Percentiles rank a stretch among this genome's conserved stretches.
phyloP scores from a whole-genome alignment of 2,113 vertebrate genomes.

The Oryzias javanicus region DNA sequence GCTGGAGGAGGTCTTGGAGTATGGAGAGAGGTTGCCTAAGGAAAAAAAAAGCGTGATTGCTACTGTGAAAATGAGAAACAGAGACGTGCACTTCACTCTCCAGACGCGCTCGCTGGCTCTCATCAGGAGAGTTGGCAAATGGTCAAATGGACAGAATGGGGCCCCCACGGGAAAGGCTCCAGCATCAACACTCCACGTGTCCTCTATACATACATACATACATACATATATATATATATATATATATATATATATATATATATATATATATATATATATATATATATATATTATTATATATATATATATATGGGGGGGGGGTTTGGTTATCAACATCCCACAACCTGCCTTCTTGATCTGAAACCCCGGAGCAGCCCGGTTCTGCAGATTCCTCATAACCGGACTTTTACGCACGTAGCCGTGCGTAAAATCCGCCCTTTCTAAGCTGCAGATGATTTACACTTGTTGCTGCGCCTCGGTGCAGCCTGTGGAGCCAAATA shows the following conservation, averaged over 20 bases:
- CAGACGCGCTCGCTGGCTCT: slow-evolving; percentile 61
- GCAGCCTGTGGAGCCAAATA: slow-evolving; percentile 61
- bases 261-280: slow-evolving; percentile 25
- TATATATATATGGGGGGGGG: slow-evolving; percentile 15
- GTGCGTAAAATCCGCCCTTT: not conserved
- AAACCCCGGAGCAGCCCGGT: slow-evolving; percentile 46
- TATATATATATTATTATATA: slow-evolving; percentile 26
- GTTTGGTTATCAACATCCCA: slow-evolving; percentile 47
- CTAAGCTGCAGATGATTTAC: slow-evolving; percentile 45
- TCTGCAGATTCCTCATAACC: slow-evolving; percentile 48
- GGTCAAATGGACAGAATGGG: slow-evolving; percentile 59
- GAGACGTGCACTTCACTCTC: slow-evolving; percentile 40
- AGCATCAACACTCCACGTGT: slow-evolving; percentile 70
- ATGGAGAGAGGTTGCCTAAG: slow-evolving; percentile 30
- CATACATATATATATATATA: slow-evolving; percentile 20
- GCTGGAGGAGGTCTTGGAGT: slow-evolving; percentile 39
- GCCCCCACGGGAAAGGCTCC: slow-evolving; percentile 60
- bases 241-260: slow-evolving; percentile 24
- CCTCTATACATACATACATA: too few species aligned
- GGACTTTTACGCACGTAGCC: slow-evolving; percentile 38
- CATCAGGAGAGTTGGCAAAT: slow-evolving; percentile 59
- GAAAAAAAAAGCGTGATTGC: slow-evolving; percentile 40
- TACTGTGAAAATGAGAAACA: slow-evolving; percentile 64
- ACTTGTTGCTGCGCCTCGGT: slow-evolving; percentile 40
- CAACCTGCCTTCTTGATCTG: slow-evolving; percentile 37